Base-by-base conservation (phyloP, 1,140 invertebrate genomes). In the Daktulosphaira vitifoliae region DNA sequence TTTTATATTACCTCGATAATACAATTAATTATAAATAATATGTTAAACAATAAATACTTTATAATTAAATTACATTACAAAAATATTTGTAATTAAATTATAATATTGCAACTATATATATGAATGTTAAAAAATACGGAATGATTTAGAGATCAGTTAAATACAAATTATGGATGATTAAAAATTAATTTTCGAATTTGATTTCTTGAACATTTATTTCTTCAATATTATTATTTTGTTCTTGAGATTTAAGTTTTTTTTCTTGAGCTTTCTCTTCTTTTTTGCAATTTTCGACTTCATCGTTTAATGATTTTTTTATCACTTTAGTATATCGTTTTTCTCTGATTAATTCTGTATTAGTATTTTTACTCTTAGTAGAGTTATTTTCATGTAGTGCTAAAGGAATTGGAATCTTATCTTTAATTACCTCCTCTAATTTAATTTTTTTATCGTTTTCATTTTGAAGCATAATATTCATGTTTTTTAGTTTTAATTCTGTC, bases 261-360 rank as follows among this genome's bases (percentile, higher is more conserved):
- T n/a, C n/a, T 44, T 59, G 1, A 42, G 5, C 1, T 2, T 56
- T 42, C 16, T 56, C 52, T 20, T 22, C 20, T 62, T 62, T 62
- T 20, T 37, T 15, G 29, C 42, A 62, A 48, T 62, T 62, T 9
- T 62, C 42, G 26, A 46, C 16, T 20, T 62, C 46, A 1, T 46
- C 25, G 44, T 20, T 20, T 44, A 42, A 42, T 11, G 4, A 7
- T 18, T 15, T 16, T 26, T 16, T 44, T 20, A 42, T 48, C 20
- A 25, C 26, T 0, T 9, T 20, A 5, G 46, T 29, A 62, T 62
- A 22, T 29, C 42, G 39, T 33, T 62, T 62, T 9, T 46, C 38
- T 64, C 50, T 65, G 74, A 5, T 76, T 74, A 46, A 75, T 72
- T 69, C 78, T 77, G 67, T 78, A 76, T 1, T 74, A 76, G 69